These are phyloP conservation scores for Hippopotamus amphibius DNA, from an alignment of 2,113 vertebrate genomes.

Conservation along the genomic window DNA sequence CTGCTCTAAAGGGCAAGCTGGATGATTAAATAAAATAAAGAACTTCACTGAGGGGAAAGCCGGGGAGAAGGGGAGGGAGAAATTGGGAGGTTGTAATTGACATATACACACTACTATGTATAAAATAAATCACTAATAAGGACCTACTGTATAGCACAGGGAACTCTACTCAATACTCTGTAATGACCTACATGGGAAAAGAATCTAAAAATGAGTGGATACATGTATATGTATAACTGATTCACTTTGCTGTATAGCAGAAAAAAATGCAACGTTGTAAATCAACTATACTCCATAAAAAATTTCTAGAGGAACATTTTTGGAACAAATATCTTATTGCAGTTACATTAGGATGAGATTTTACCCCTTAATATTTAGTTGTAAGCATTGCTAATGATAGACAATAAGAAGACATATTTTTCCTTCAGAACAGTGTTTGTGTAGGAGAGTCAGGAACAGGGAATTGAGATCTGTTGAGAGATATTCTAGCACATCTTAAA, in stretches of 20 bases:
- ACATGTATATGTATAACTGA: too few relatives aligned
- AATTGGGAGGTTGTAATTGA: too few relatives aligned
- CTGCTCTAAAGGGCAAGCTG: not conserved
- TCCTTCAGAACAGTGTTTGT: not conserved
- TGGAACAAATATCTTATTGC: not conserved
- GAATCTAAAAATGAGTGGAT: too few relatives aligned
- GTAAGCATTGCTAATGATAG: not conserved
- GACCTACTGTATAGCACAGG: too few relatives aligned
- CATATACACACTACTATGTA: too few relatives aligned
- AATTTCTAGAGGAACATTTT: not conserved
- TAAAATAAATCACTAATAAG: too few relatives aligned
- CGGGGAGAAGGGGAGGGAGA: too few relatives aligned
- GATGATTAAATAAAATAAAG: not conserved
- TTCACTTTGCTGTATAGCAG: too few relatives aligned
- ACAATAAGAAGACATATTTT: slow-evolving; percentile 2
- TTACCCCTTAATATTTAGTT: not conserved
- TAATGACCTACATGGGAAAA: too few relatives aligned
- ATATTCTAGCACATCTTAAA: not conserved
- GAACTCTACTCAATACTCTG: too few relatives aligned
- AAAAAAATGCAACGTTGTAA: too few relatives aligned
- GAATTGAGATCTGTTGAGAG: not conserved
- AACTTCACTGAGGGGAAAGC: not conserved
- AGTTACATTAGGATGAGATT: not conserved
- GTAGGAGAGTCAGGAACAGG: not conserved
- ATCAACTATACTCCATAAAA: too few relatives aligned